A percentile compares a stretch with the other conserved stretches of the same genome.
Evolutionary conservation across 2,113 vertebrate genomes (phyloP).

Genomic region (Synchiropus splendidus): DNA sequence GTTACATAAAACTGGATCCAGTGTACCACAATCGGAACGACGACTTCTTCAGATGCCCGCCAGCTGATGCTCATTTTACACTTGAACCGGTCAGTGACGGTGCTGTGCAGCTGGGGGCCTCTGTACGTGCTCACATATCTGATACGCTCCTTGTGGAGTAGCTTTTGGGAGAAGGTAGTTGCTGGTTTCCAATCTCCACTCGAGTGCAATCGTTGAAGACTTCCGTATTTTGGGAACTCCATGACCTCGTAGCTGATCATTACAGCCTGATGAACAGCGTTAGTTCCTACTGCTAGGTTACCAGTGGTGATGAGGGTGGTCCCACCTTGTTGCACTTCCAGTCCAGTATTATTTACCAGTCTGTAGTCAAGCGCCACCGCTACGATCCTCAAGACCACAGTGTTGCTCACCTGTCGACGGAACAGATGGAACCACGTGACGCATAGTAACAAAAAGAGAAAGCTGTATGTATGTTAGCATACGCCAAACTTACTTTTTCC

Average conservation of each 20-base stretch:
- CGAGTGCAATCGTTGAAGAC: slow-evolving; percentile 68
- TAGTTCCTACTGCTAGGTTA: slow-evolving; percentile 73
- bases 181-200: slow-evolving; percentile 68
- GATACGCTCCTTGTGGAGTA: slow-evolving; percentile 63
- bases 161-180: slow-evolving; percentile 68
- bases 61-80: slow-evolving; percentile 69
- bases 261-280: slow-evolving; percentile 50
- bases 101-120: slow-evolving; percentile 57
- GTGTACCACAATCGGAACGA: slow-evolving; percentile 61
- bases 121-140: slow-evolving; percentile 70
- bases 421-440: neutral
- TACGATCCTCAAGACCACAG: slow-evolving; percentile 71
- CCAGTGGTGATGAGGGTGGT: slow-evolving; percentile 55
- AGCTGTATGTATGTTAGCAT: neutral
- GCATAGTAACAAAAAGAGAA: no score
- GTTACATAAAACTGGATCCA: slow-evolving; percentile 74
- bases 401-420: slow-evolving; percentile 68
- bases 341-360: slow-evolving; percentile 67
- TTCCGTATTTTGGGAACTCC: slow-evolving; percentile 66
- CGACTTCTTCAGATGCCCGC: slow-evolving; percentile 50
- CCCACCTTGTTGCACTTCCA: slow-evolving; percentile 69
- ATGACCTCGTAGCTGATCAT: slow-evolving; percentile 68
- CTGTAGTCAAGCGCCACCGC: slow-evolving; percentile 69
- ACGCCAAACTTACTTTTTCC: slow-evolving; percentile 49
- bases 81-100: slow-evolving; percentile 69